These are phyloP conservation scores for Heteractis magnifica DNA, from an alignment of 92 coral and sea anemone genomes.

Conservation along the genomic window DNA sequence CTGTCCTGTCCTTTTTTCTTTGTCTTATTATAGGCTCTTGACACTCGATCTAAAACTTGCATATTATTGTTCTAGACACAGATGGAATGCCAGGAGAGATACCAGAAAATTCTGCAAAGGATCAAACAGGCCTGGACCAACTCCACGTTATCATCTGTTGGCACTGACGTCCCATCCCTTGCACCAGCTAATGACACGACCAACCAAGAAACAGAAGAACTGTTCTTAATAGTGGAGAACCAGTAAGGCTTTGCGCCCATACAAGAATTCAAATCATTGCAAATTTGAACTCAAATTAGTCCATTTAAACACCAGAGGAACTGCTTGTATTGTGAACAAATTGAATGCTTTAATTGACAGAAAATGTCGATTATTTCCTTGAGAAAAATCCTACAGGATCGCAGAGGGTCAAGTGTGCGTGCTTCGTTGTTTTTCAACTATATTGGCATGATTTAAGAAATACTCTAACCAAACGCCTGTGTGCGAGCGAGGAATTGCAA, in stretches of 20 bases:
- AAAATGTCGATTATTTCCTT: too few relatives aligned
- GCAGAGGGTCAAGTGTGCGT: too few relatives aligned
- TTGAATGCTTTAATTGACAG: too few relatives aligned
- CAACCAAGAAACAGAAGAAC: constrained; percentile 20
- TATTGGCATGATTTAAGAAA: background rate
- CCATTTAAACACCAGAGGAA: too few relatives aligned
- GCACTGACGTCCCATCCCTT: constrained; percentile 33
- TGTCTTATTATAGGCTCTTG: too few relatives aligned
- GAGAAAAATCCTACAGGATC: too few relatives aligned
- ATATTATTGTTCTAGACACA: constrained; percentile 44
- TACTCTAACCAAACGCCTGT: too few relatives aligned
- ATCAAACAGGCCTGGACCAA: constrained; percentile 26
- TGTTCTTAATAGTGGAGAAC: constrained; percentile 44
- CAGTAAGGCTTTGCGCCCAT: constrained; percentile 43
- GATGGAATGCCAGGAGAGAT: constrained; percentile 48
- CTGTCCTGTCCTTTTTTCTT: background rate
- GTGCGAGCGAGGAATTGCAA: too few relatives aligned
- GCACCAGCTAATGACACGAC: constrained; percentile 36
- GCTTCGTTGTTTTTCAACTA: background rate
- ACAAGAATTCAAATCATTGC: background rate
- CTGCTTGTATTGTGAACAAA: background rate
- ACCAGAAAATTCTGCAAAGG: constrained; percentile 37
- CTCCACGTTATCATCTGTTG: constrained; percentile 21
- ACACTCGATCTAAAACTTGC: background rate
- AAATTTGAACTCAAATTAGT: background rate